Evolutionary conservation across 2,888 invertebrate genomes (phyloP).

Genomic region (Diplolepis rosae): DNA sequence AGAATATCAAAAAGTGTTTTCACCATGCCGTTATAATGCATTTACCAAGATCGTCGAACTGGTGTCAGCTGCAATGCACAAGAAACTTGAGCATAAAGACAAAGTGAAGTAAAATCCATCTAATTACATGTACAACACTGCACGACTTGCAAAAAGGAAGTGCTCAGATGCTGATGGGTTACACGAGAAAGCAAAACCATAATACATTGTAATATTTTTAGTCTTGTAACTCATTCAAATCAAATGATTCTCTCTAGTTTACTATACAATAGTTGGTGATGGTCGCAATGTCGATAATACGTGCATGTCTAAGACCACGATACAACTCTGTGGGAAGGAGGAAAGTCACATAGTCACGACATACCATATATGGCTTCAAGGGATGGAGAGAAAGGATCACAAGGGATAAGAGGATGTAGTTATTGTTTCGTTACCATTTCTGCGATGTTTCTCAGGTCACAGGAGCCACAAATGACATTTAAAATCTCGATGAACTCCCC

Average conservation of each 20-base stretch:
- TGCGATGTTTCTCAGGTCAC: neutral
- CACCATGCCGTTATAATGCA: no score
- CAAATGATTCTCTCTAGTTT: no score
- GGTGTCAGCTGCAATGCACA: neutral
- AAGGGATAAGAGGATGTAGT: neutral
- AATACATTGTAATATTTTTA: no score
- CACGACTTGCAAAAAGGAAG: neutral
- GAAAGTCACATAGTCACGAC: slow-evolving; percentile 1
- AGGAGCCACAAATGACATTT: neutral
- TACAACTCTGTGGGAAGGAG: slow-evolving; percentile 9
- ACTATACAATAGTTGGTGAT: no score
- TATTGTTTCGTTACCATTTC: slow-evolving; percentile 17
- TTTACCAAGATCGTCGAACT: neutral
- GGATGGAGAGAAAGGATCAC: neutral
- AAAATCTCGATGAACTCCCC: neutral
- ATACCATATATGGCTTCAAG: neutral
- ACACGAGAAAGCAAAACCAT: no score
- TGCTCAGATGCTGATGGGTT: neutral
- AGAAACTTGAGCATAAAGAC: neutral
- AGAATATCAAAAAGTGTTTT: no score
- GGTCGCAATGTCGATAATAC: neutral
- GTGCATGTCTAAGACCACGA: neutral
- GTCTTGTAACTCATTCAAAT: no score
- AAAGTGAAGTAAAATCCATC: neutral
- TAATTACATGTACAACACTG: neutral